Percentiles rank a stretch among this genome's conserved stretches.
These are phyloP conservation scores for Bolinopsis microptera DNA, from an alignment of 37 sponge, comb jelly and placozoan species.

Conservation along the genomic window DNA sequence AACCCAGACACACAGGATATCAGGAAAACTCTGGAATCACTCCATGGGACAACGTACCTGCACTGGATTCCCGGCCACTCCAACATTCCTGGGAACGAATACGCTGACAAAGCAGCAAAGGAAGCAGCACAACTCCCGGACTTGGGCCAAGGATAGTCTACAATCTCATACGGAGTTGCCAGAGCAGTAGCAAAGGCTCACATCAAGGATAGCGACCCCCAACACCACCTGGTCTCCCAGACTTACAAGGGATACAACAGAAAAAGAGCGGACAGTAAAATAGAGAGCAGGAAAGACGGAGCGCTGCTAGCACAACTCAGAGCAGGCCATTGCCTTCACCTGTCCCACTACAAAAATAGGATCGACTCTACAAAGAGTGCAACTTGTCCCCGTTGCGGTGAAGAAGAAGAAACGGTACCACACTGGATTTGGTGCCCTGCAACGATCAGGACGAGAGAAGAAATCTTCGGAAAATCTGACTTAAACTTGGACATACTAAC, in stretches of 20 bases:
- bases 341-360: background rate
- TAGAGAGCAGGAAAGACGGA: too few species aligned
- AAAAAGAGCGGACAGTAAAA: background rate
- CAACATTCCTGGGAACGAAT: background rate
- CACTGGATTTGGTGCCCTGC: background rate
- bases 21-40: background rate
- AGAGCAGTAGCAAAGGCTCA: background rate
- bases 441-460: background rate
- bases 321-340: background rate
- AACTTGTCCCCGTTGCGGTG: background rate
- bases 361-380: background rate
- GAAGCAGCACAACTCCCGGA: background rate
- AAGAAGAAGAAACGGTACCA: background rate
- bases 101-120: background rate
- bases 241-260: background rate
- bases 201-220: background rate
- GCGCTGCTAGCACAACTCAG: too few species aligned
- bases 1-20: slow-evolving; percentile 6
- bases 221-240: background rate
- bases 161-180: background rate
- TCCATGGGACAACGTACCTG: background rate
- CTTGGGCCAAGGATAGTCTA: background rate
- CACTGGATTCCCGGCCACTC: background rate
- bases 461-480: background rate
- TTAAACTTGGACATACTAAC: background rate